Evolutionary conservation across 2,113 vertebrate species (phyloP).

Genomic region (Rhea americana): DNA sequence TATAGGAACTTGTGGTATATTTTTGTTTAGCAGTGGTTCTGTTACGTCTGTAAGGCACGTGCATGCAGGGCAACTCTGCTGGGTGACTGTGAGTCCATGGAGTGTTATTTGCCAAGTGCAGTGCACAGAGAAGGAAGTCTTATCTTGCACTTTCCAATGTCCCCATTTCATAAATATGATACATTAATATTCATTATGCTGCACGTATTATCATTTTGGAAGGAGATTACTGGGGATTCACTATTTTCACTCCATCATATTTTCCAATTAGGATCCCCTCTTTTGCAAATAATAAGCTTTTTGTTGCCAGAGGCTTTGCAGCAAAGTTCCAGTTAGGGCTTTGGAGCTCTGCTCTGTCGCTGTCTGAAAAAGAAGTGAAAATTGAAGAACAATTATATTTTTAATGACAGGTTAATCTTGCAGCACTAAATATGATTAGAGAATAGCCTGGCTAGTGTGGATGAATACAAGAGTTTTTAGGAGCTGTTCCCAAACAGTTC

Average conservation of each 20-base stretch:
- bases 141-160: constrained; percentile 67
- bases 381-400: constrained; percentile 65
- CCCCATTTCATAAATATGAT: constrained; percentile 67
- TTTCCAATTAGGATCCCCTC: constrained; percentile 77
- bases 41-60: not conserved
- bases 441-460: not conserved
- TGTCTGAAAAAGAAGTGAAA: constrained; percentile 59
- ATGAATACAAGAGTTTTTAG: not conserved
- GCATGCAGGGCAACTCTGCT: not conserved
- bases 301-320: constrained; percentile 72
- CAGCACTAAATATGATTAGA: constrained; percentile 48
- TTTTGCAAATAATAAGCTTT: constrained; percentile 76
- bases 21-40: not conserved
- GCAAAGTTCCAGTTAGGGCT: constrained; percentile 40
- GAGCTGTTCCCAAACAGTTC: not conserved
- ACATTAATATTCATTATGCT: constrained; percentile 77
- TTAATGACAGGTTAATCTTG: constrained; percentile 71
- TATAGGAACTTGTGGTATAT: not conserved
- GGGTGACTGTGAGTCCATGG: not conserved
- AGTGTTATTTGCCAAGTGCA: not conserved
- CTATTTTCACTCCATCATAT: constrained; percentile 72
- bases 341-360: constrained; percentile 41
- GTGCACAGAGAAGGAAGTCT: constrained; percentile 34
- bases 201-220: constrained; percentile 70
- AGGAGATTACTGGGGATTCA: constrained; percentile 72